A percentile compares a stretch with the other conserved stretches of the same genome.
Evolutionary conservation across 2,113 vertebrate species (phyloP).

Genomic region (Deroptyus accipitrinus): DNA sequence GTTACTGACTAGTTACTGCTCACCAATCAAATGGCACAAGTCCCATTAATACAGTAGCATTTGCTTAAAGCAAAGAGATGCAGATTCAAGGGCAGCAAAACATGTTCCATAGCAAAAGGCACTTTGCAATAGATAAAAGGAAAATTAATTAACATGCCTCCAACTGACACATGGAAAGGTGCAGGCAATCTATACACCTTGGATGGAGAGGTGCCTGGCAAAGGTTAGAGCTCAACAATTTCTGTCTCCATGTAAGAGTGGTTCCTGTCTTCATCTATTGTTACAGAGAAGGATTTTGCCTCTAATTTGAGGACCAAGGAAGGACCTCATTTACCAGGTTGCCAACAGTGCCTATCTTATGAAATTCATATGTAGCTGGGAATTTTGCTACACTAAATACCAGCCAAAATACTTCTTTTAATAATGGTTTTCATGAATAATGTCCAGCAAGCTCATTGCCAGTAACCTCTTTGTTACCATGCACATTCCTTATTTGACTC

Average conservation of each 20-base stretch:
- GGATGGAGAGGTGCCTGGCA: not conserved
- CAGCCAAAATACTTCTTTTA: not conserved
- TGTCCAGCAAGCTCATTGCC: not conserved
- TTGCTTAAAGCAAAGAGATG: not conserved
- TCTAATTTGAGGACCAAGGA: not conserved
- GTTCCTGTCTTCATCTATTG: not conserved
- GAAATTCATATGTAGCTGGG: not conserved
- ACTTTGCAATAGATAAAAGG: not conserved
- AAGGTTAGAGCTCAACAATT: not conserved
- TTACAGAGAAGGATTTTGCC: not conserved
- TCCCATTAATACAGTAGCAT: not conserved
- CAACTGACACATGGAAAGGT: not conserved
- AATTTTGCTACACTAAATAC: not conserved
- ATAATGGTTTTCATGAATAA: not conserved
- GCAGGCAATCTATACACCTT: not conserved
- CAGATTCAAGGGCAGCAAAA: not conserved
- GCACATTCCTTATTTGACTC: not conserved
- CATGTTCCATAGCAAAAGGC: not conserved
- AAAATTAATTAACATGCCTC: not conserved
- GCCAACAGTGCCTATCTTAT: not conserved
- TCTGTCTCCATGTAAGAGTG: not conserved
- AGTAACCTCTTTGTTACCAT: not conserved
- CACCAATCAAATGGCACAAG: not conserved
- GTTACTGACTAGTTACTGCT: not conserved
- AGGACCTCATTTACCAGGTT: not conserved